phyloP scores from a whole-genome alignment of 2,888 invertebrate species.

The Acanthosepion esculentum region DNA sequence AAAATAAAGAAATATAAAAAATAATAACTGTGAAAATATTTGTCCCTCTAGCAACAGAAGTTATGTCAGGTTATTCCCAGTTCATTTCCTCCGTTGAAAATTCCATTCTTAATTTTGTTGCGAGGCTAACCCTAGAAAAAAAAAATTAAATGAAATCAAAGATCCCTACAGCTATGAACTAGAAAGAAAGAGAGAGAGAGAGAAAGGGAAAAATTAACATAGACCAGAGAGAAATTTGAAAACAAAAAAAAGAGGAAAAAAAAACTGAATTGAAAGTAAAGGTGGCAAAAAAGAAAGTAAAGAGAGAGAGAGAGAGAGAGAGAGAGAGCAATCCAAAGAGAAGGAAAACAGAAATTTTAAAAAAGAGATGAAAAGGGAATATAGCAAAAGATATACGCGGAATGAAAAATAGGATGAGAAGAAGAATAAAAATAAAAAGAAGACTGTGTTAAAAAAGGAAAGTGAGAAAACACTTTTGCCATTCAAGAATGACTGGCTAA shows the following conservation, averaged over 20 bases:
- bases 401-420: no score
- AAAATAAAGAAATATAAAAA: background rate
- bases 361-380: no score
- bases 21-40: background rate
- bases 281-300: background rate
- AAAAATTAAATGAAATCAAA: background rate
- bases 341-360: background rate
- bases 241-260: background rate
- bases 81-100: background rate
- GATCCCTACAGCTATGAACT: background rate
- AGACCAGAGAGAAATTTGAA: background rate
- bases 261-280: background rate
- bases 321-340: background rate
- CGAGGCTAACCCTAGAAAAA: background rate
- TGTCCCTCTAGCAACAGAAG: constrained; percentile 12
- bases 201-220: background rate
- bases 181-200: background rate
- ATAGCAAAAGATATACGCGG: no score
- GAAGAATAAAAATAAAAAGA: background rate
- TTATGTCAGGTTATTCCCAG: background rate
- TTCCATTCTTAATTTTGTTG: constrained; percentile 33
- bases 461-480: background rate
- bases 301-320: background rate
- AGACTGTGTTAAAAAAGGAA: background rate
- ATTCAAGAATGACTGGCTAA: background rate